Evolutionary conservation across 2,113 vertebrate genomes (phyloP).

Genomic region (Vidua chalybeata): DNA sequence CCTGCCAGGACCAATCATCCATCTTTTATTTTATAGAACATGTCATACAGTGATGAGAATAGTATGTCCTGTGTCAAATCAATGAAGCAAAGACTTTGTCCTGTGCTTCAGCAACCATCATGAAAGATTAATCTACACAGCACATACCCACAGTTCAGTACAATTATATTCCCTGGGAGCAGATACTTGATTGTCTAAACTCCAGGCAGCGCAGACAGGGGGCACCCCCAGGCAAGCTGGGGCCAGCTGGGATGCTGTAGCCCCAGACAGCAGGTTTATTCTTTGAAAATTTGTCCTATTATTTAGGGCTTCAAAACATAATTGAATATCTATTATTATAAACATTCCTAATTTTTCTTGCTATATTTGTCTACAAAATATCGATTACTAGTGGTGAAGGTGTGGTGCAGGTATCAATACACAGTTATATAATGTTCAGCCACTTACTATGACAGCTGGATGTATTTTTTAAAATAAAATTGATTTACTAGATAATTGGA

Average conservation of each 20-base stretch:
- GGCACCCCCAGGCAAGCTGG: neutral
- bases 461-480: neutral
- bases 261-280: neutral
- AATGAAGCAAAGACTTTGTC: slow-evolving; percentile 37
- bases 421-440: neutral
- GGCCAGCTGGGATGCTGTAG: neutral
- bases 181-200: neutral
- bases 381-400: neutral
- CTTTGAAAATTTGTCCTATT: neutral
- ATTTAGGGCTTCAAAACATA: neutral
- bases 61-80: slow-evolving; percentile 51
- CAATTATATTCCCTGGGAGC: slow-evolving; percentile 40
- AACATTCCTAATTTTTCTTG: neutral
- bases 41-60: slow-evolving; percentile 32
- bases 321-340: neutral
- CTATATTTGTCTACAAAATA: neutral
- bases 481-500: neutral
- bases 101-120: neutral
- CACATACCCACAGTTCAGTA: neutral
- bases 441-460: neutral
- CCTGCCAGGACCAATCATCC: slow-evolving; percentile 35
- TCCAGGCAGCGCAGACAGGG: neutral
- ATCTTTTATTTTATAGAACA: slow-evolving; percentile 24
- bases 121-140: slow-evolving; percentile 38
- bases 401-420: neutral